Base-by-base conservation (phyloP, 1,140 invertebrate genomes). In the Dinoponera quadriceps region DNA sequence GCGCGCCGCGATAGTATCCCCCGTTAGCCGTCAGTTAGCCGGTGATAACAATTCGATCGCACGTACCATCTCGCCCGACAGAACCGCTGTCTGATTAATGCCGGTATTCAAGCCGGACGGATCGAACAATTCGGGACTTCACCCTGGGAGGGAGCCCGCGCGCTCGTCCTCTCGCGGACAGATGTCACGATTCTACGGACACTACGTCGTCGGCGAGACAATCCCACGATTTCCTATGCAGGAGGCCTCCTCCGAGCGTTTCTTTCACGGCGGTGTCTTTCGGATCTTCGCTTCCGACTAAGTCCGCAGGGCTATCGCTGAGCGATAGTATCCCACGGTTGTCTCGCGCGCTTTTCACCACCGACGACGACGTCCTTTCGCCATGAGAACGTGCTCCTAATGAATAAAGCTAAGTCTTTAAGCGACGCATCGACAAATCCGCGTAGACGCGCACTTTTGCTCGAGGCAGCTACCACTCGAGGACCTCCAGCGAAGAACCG, bases 351-450 rank as follows among this genome's bases (percentile, higher is more conserved):
- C 11, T 59, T 25, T 25, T 75, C 33, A 55, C 27, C 60, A 33
- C 48, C 14, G 9, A 22, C 65, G 69, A 55, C 57, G 27, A 20
- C 18, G 68, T 25, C 68, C 80, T 66, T 66, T 83, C 85, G 87
- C n/a, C n/a, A n/a, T 91, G 91, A 89, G 91, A 92, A 91, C 81
- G 73, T 65, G 11, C 3, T 20, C 59, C 89, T 90, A 87, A 91
- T 92, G 91, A 92, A 92, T 92, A 92, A 92, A 92, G 90, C 91
- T 86, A 83, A 68, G 49, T 68, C 57, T 59, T 57, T 60, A 16
- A 51, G n/a, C 71, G 22, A 14, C 57, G 16, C 33, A 51, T 62
- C 22, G 16, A n/a, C 16, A 11, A 44, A 44, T 63, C 57, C 57
- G 71, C 25, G 33, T 33, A 27, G 27, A 66, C 84, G 84, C 62